Evolutionary conservation across 2,797 vertebrate genomes (phyloP), one percentile per base, ranked within the genome.

Genomic region (Ptychadena robeensis): DNA sequence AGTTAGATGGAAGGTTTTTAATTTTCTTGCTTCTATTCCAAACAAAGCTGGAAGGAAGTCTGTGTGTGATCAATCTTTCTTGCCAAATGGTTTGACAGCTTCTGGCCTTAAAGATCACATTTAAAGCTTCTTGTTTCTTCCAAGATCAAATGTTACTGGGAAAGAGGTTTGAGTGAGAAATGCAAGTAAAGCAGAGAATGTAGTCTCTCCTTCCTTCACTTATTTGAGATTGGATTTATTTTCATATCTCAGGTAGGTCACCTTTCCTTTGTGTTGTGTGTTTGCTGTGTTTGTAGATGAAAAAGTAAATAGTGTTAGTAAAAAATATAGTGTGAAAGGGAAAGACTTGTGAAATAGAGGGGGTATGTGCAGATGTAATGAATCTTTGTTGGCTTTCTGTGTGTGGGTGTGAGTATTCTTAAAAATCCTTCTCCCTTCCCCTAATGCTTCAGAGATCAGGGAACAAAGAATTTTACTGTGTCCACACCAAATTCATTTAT

Each of bases 61-160:
- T 95, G 95, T 82, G 92, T 88, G 93, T 88, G 95, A 98, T 99
- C 97, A 98, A 98, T 99, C 97, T 99, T 97, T 93, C 93, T 95
- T 93, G 93, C 96, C 96, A 95, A 96, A 96, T 95, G 96, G 94
- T 95, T 95, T 98, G 97, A 98, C 97, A 99, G 97, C 96, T 96
- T 95, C 92, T 95, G 95, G 96, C 96, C 96, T 96, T 94, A 95
- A 94, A 96, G 96, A 98, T 96, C 96, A 96, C 97, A 95, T 97
- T 96, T 96, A 94, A 96, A 95, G 94, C 95, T 96, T 95, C 95
- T 90, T 95, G 95, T 94, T 94, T 93, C 95, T 93, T 94, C 94
- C 94, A 91, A 94, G 93, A 96, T 96, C 95, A 96, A 95, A 96
- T 95, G 94, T 94, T 93, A 91, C 92, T 87, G 89, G 92, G 94